These are phyloP conservation scores for Pseudococcus jackbeardsleyi DNA, from an alignment of 2,888 invertebrate species.

Conservation along the genomic window DNA sequence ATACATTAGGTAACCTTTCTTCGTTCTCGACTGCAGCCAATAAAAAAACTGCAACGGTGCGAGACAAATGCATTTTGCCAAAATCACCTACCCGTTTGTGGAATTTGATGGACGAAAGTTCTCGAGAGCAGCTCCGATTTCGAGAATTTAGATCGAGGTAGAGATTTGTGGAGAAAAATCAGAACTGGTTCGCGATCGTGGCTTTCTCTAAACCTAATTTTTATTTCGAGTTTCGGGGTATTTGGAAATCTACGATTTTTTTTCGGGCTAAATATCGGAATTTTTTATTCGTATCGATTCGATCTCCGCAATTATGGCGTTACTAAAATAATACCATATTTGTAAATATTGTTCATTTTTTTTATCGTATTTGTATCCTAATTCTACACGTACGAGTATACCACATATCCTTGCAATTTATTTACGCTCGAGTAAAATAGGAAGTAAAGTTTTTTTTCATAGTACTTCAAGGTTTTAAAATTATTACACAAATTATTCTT, in stretches of 20 bases:
- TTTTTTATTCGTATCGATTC: no score
- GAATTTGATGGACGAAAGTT: neutral
- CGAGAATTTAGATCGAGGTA: neutral
- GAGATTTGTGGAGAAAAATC: neutral
- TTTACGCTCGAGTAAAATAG: constrained; percentile 38
- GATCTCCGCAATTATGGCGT: neutral
- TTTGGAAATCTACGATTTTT: neutral
- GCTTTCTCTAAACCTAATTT: constrained; percentile 35
- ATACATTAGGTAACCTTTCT: constrained; percentile 8
- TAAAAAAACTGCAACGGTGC: neutral
- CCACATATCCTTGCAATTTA: constrained; percentile 27
- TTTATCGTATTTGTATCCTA: constrained; percentile 9
- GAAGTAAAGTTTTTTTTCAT: constrained; percentile 36
- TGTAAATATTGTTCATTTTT: neutral
- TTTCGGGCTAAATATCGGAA: neutral
- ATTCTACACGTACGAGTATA: neutral
- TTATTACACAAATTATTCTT: constrained; percentile 32
- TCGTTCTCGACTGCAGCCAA: neutral
- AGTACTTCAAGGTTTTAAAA: constrained; percentile 38
- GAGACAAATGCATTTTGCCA: neutral
- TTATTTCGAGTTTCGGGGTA: neutral
- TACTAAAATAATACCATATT: neutral
- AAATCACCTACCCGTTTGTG: neutral
- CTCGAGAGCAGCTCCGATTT: neutral
- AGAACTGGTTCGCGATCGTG: neutral